Base-by-base conservation (phyloP, 1,140 invertebrate genomes). In the Aphelinus atriplicis region DNA sequence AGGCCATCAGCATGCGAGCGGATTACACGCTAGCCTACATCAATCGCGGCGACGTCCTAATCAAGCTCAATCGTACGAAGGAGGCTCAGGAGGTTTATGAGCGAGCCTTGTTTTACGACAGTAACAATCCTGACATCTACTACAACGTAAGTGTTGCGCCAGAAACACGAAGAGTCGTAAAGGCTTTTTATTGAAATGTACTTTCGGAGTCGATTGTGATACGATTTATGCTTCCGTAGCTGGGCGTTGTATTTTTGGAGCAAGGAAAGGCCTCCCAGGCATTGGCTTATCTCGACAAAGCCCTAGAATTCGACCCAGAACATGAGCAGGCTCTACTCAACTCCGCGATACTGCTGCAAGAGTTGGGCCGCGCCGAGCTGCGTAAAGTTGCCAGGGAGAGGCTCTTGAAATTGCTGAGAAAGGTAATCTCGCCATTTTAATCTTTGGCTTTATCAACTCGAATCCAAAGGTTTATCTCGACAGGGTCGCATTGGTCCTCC, bases 21-120 rank as follows among this genome's bases (percentile, higher is more conserved):
- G 97, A 99, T 89, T 99, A 98, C 86, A 97, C 97, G 0, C 95
- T 98, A 85, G 97, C 97, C 3, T 98, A 98, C 83, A 98, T 98
- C 78, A 98, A 98, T 88, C 91, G 97, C 66, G 97, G 97, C 0
- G 97, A 98, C 88, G 95, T 99, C 84, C 90, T 98, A 60, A 95
- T 99, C 82, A 98, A 98, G 89, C 89, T 98, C 81, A 97, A 97
- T 88, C 92, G 96, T 76, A 97, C 96, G 3, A 94, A 96, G 82
- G 97, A 98, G 87, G 97, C 97, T 0, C 94, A 97, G 85, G 94
- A 97, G 84, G 96, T 98, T 45, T 99, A 98, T 83, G 95, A 98
- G 84, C 91, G 94, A 84, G 97, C 97, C 0, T 87, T 98, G 43
- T 92, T 96, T 78, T 97, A 97, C 87, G 97, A 98, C 84, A 96